Conservation (phyloP, 2,113 vertebrate genomes). For the Poeciliopsis retropinna region DNA sequence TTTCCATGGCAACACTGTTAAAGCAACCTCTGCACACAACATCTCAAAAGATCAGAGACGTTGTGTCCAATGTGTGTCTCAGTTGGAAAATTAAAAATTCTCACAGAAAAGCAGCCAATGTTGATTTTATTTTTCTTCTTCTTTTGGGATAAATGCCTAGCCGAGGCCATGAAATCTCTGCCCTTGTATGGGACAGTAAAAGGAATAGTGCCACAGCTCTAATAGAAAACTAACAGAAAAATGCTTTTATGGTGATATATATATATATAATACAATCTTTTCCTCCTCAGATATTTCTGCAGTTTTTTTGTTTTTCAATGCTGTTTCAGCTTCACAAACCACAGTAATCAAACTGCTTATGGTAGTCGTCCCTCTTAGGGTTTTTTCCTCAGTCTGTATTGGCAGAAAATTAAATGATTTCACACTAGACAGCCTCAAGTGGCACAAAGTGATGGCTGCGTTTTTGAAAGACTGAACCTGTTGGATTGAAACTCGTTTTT, state of each 20-base stretch:
- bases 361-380: background rate
- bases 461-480: background rate
- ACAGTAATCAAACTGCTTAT: background rate
- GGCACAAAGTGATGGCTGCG: slow-evolving; percentile 6
- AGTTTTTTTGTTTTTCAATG: background rate
- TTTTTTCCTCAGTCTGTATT: background rate
- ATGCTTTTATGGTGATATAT: background rate
- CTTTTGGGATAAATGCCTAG: background rate
- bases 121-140: no score
- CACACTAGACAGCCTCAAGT: slow-evolving; percentile 1
- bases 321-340: background rate
- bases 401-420: slow-evolving; percentile 6
- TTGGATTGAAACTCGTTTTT: background rate
- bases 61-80: slow-evolving; percentile 56
- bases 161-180: background rate
- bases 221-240: background rate
- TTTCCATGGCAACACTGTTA: slow-evolving; percentile 79
- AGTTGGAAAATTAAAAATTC: slow-evolving; percentile 3
- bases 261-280: background rate
- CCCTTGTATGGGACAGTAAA: slow-evolving; percentile 15
- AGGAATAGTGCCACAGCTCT: background rate
- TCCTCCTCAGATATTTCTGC: background rate
- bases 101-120: background rate
- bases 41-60: slow-evolving; percentile 73
- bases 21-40: slow-evolving; percentile 68